A percentile compares a stretch with the other conserved stretches of the same genome.
Conservation (phyloP, 2,888 invertebrate species). For the Steromphala cineraria region DNA sequence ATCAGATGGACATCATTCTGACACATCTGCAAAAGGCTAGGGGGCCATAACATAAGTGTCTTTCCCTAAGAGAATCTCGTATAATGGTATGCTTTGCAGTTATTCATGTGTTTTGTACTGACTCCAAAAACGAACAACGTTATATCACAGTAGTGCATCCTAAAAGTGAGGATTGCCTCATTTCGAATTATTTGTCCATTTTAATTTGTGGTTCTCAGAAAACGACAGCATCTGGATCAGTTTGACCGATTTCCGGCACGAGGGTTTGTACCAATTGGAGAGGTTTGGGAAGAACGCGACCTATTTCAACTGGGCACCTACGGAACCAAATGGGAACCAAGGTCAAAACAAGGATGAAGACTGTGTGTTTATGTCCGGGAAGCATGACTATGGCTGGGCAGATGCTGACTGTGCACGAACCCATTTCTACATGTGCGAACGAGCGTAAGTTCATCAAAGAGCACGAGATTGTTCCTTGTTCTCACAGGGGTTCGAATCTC, state of each 20-base stretch:
- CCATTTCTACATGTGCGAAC: background rate
- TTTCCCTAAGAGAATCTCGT: no score
- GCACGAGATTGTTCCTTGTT: no score
- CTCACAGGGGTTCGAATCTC: no score
- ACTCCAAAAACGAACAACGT: no score
- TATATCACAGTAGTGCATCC: no score
- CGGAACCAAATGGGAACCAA: background rate
- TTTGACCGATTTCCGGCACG: background rate
- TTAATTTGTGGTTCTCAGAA: background rate
- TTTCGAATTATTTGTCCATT: no score
- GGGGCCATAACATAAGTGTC: no score
- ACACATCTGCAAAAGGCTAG: no score
- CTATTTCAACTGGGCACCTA: background rate
- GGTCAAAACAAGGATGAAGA: background rate
- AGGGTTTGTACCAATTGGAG: background rate
- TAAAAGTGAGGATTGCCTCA: no score
- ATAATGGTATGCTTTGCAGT: no score
- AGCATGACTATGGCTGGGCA: background rate
- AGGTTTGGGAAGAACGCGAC: background rate
- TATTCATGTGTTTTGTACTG: no score
- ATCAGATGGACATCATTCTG: no score
- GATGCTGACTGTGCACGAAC: background rate
- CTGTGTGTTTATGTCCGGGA: background rate
- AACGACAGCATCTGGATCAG: background rate
- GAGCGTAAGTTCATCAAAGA: background rate